Conservation (phyloP, 2,113 vertebrate genomes). For the Charina bottae region DNA sequence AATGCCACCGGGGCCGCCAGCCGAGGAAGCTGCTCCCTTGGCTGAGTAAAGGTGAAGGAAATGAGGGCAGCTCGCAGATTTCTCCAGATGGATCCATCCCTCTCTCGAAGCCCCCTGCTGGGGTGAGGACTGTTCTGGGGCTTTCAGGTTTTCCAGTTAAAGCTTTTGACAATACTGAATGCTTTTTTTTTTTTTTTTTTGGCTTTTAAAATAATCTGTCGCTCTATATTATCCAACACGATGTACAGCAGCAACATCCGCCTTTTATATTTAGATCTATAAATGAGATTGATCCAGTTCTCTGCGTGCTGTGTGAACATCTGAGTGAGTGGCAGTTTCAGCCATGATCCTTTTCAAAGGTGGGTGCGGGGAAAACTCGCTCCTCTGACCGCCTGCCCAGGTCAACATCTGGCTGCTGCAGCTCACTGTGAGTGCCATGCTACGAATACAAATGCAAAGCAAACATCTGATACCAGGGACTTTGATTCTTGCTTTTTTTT, state of each 20-base stretch:
- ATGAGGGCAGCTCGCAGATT: conserved; percentile 22
- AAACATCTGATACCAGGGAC: neutral
- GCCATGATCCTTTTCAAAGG: conserved; percentile 9
- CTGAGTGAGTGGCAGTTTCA: neutral
- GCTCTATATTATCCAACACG: conserved; percentile 49
- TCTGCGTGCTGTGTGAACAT: conserved; percentile 39
- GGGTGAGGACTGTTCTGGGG: conserved; percentile 40
- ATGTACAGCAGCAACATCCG: conserved; percentile 56
- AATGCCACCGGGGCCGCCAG: conserved; percentile 47
- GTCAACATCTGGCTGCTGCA: neutral
- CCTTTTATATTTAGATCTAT: conserved; percentile 50
- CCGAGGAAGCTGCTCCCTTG: conserved; percentile 48
- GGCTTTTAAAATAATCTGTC: conserved; percentile 9
- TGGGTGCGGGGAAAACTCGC: neutral
- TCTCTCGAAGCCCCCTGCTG: conserved; percentile 30
- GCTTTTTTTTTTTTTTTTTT: conserved; percentile 22
- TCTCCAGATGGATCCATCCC: conserved; percentile 5
- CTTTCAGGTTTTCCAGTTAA: conserved; percentile 56
- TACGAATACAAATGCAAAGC: neutral
- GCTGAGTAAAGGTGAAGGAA: conserved; percentile 50
- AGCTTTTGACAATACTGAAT: conserved; percentile 51
- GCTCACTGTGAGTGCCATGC: neutral
- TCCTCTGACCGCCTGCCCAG: neutral
- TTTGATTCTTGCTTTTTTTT: neutral
- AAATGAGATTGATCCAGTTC: conserved; percentile 28